Evolutionary conservation across 2,113 vertebrate genomes (phyloP).

Genomic region (Sminthopsis crassicaudata): DNA sequence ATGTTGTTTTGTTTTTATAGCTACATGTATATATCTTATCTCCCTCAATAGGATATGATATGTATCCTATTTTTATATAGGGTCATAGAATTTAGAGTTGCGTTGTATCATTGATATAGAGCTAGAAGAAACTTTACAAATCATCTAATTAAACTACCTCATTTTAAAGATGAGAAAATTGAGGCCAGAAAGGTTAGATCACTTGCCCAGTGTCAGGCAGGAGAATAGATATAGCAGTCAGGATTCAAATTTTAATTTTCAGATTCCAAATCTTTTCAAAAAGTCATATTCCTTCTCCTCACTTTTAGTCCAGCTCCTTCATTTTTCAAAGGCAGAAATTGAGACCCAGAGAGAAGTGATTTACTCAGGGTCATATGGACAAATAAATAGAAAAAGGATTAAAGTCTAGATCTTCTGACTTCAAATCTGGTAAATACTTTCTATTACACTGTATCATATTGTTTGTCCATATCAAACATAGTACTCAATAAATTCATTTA

Average conservation of each 20-base stretch:
- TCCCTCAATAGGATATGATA: neutral
- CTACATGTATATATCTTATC: neutral
- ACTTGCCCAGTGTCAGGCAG: neutral
- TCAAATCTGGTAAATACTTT: neutral
- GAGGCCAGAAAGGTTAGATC: neutral
- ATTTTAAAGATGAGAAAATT: neutral
- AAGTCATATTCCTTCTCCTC: neutral
- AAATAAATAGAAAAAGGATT: neutral
- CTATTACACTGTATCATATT: neutral
- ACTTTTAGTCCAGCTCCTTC: neutral
- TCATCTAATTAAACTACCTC: neutral
- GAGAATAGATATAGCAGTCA: neutral
- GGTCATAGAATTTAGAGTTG: no score
- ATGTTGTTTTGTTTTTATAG: neutral
- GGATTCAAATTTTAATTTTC: neutral
- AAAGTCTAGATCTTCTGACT: neutral
- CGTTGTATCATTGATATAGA: no score
- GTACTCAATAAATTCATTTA: neutral
- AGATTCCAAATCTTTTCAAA: neutral
- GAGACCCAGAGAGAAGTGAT: neutral
- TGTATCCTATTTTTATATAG: no score
- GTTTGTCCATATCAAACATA: neutral
- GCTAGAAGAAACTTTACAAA: no score
- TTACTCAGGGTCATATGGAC: neutral
- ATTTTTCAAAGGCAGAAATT: neutral